Base-by-base conservation (phyloP, 2,888 invertebrate species). In the Heliconius ismenius region DNA sequence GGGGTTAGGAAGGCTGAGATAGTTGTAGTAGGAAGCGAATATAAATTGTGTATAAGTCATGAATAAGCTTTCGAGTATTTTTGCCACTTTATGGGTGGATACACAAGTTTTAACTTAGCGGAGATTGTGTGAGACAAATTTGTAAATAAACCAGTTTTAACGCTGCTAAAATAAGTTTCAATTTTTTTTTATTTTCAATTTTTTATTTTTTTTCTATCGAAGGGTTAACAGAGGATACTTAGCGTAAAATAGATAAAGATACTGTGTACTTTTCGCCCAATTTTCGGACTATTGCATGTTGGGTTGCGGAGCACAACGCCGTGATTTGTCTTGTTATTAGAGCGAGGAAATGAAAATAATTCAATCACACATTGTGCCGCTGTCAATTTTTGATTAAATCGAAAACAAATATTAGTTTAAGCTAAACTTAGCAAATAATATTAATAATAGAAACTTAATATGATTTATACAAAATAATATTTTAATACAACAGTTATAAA, bases 31-130 rank as follows among this genome's bases (percentile, higher is more conserved):
- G 90, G 90, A 91, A 91, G 89, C 88, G 91, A 90, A 91, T 91
- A 90, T 90, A 91, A 90, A 91, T 91, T 87, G 87, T 87, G 86
- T 86, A 88, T 89, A 90, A 90, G 87, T 89, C 90, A 90, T 89
- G 90, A 88, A 89, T 89, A 87, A 76, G 87, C 80, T 82, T 76
- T 63, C 39, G 76, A 76, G 62, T 77, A 77, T 78, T 80, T 78
- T 73, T 70, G 73, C 79, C 73, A 64, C 73, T 74, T 76, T 74
- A 78, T 62, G 74, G 72, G 24, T 70, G 63, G 28, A 64, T 78
- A 78, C 77, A 77, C 67, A 62, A 77, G 69, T 80, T 79, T 80
- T 73, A 74, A 77, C 77, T 74, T 62, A 77, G 69, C 62, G n/a
- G 28, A 32, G 36, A 36, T 62, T 49, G 60, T 70, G 58, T 43